A percentile compares a stretch with the other conserved stretches of the same genome.
Evolutionary conservation across 2,113 vertebrate species (phyloP).

Genomic region (Myxocyprinus asiaticus): DNA sequence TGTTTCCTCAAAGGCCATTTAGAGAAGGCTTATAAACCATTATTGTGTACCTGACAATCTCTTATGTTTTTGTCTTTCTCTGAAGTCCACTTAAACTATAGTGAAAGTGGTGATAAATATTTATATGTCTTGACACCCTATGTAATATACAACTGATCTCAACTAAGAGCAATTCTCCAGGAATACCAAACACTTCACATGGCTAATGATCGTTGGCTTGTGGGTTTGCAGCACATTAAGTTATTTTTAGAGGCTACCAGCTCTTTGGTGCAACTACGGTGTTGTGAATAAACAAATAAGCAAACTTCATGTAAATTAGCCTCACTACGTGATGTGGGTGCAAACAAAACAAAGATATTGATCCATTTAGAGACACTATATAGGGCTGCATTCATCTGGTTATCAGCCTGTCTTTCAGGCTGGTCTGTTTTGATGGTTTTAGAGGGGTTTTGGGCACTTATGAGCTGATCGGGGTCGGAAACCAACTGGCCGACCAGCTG

Average conservation of each 20-base stretch:
- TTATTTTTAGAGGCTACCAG: too few relatives aligned
- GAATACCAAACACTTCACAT: neutral
- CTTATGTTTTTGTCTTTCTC: conserved; percentile 31
- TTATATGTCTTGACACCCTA: conserved; percentile 41
- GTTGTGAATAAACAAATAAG: conserved; percentile 74
- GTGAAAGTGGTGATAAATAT: conserved; percentile 42
- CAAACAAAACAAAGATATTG: conserved; percentile 66
- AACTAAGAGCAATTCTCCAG: conserved; percentile 29
- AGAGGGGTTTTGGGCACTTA: too few relatives aligned
- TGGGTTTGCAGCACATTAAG: too few relatives aligned
- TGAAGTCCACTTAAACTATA: conserved; percentile 30
- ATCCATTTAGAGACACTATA: conserved; percentile 64
- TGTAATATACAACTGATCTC: conserved; percentile 44
- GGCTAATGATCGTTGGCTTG: too few relatives aligned
- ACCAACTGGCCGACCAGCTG: too few relatives aligned
- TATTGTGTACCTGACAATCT: conserved; percentile 46
- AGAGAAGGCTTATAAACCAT: conserved; percentile 54
- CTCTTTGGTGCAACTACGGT: conserved; percentile 54
- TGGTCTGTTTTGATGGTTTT: too few relatives aligned
- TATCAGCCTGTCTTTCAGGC: too few relatives aligned
- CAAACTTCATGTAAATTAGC: conserved; percentile 69
- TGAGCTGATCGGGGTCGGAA: too few relatives aligned
- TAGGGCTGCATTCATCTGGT: conserved; percentile 27
- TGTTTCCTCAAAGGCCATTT: conserved; percentile 51
- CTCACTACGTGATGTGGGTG: conserved; percentile 65